These are phyloP conservation scores for Petrocephalus schoutedeni DNA, from an alignment of 2,797 vertebrate genomes.

Conservation along the genomic window DNA sequence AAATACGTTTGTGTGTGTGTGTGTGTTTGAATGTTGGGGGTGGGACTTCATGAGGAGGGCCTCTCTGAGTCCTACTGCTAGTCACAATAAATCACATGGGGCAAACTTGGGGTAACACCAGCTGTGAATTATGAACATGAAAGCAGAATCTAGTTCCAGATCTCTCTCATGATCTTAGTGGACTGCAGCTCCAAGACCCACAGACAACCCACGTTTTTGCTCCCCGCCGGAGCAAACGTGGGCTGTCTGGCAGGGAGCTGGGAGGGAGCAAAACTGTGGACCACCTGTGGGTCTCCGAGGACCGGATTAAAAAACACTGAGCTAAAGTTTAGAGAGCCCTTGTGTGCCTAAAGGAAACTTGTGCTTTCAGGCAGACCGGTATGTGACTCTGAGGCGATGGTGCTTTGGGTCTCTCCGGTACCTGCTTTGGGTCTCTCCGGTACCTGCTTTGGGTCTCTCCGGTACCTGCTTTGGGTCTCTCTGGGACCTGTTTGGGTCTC, in stretches of 20 bases:
- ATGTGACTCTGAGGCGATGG: background rate
- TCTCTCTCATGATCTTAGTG: background rate
- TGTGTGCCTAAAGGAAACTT: background rate
- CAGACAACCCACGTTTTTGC: too few relatives aligned
- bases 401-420: background rate
- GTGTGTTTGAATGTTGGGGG: background rate
- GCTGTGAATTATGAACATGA: background rate
- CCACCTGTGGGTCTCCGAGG: too few relatives aligned
- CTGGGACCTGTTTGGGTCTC: background rate
- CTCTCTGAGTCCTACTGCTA: background rate
- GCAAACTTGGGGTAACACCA: background rate
- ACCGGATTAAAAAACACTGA: too few relatives aligned
- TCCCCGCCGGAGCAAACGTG: too few relatives aligned
- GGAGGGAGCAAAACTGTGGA: too few relatives aligned
- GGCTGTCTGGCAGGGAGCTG: too few relatives aligned
- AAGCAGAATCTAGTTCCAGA: background rate
- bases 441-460: background rate
- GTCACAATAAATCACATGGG: background rate
- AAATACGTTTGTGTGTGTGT: background rate
- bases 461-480: background rate
- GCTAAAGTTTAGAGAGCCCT: background rate
- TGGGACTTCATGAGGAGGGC: background rate
- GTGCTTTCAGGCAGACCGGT: background rate
- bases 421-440: background rate
- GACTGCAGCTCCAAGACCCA: background rate